Percentiles rank a stretch among this genome's conserved stretches.
Conservation (phyloP, 2,888 invertebrate genomes). For the Lordiphosa andalusiaca region DNA sequence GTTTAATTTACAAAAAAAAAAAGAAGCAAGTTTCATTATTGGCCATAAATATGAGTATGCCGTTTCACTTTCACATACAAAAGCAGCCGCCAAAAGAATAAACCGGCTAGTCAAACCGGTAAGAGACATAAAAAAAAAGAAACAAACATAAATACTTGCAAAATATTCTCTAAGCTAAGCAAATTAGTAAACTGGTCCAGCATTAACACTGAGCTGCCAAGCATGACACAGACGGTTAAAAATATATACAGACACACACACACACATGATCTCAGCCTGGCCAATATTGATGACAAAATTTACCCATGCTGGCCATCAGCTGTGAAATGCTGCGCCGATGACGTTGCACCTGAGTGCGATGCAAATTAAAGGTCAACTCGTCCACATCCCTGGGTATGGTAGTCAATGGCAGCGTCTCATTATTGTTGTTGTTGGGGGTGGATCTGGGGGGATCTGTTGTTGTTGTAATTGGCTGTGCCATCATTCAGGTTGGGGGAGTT, state of each 20-base stretch:
- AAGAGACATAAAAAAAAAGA: not conserved
- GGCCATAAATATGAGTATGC: constrained; percentile 30
- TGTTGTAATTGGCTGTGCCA: not conserved
- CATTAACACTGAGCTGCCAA: constrained; percentile 7
- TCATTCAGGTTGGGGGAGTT: constrained; percentile 1
- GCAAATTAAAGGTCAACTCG: constrained; percentile 28
- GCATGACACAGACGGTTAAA: constrained; percentile 36
- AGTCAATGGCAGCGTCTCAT: constrained; percentile 38
- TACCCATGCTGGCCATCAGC: constrained; percentile 79
- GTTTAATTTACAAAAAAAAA: too few relatives aligned
- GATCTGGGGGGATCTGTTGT: not conserved
- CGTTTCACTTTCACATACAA: constrained; percentile 53
- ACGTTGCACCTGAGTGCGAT: constrained; percentile 60
- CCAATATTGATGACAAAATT: constrained; percentile 15
- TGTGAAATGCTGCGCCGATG: constrained; percentile 80
- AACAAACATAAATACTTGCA: too few relatives aligned
- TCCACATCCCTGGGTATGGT: constrained; percentile 16
- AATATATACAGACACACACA: constrained; percentile 3
- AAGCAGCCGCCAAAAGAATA: not conserved
- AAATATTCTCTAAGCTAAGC: constrained; percentile 8
- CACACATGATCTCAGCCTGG: constrained; percentile 25
- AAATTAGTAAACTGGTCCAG: constrained; percentile 43
- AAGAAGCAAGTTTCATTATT: too few relatives aligned
- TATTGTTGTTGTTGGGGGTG: not conserved
- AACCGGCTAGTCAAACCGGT: constrained; percentile 49